These are phyloP conservation scores for Trididemnum clinides DNA, from an alignment of 23 tunicate genomes.

Conservation along the genomic window DNA sequence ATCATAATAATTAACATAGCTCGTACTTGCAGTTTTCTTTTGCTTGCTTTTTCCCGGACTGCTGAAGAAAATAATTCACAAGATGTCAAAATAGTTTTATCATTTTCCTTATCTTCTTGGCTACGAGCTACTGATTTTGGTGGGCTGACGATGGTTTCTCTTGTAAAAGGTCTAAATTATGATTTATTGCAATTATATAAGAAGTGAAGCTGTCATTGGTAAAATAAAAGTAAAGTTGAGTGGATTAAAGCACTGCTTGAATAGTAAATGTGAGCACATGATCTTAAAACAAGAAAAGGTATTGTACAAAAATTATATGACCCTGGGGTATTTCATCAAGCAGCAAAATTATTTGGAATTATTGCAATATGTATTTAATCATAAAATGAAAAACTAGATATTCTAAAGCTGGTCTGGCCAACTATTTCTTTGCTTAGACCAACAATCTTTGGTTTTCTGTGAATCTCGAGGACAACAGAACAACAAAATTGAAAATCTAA, in stretches of 20 bases:
- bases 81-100: neutral
- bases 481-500: no score
- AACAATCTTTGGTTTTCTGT: no score
- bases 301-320: neutral
- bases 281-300: neutral
- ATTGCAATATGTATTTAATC: no score
- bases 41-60: constrained; percentile 5
- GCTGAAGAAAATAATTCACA: neutral
- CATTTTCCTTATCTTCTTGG: neutral
- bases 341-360: neutral
- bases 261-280: neutral
- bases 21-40: neutral
- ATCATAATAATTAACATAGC: neutral
- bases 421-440: no score
- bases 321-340: neutral
- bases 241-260: neutral
- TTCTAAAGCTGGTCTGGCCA: no score
- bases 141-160: neutral
- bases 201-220: neutral
- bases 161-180: constrained; percentile 10
- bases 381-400: no score
- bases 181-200: neutral
- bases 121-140: neutral
- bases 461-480: no score
- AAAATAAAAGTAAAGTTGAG: neutral